phyloP scores from a whole-genome alignment of 2,888 invertebrate genomes.

The Sycophila texana region DNA sequence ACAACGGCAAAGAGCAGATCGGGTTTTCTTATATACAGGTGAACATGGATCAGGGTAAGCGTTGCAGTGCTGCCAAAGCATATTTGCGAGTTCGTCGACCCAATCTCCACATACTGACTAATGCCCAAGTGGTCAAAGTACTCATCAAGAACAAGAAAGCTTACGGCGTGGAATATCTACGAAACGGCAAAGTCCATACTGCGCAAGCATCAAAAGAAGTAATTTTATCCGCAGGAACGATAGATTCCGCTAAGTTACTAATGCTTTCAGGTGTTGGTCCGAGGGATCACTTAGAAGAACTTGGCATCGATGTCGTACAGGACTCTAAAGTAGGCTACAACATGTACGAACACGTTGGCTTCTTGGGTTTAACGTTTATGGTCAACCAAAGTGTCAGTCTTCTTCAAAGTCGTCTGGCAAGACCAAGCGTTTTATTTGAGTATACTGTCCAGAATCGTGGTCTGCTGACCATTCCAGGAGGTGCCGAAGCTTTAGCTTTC shows the following conservation, averaged over 20 bases:
- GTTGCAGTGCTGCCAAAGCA: constrained; percentile 78
- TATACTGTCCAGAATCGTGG: constrained; percentile 71
- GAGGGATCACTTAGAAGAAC: constrained; percentile 77
- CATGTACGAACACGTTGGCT: constrained; percentile 83
- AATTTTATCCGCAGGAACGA: constrained; percentile 83
- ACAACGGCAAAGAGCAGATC: constrained; percentile 76
- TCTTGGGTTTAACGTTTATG: constrained; percentile 82
- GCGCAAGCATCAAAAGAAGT: constrained; percentile 80
- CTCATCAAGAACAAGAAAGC: constrained; percentile 68
- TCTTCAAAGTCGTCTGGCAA: constrained; percentile 60
- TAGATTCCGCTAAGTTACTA: constrained; percentile 87
- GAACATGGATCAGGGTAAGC: constrained; percentile 76
- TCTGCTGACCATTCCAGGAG: constrained; percentile 73
- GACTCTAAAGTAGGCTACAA: constrained; percentile 83
- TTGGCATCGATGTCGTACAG: constrained; percentile 80
- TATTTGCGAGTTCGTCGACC: constrained; percentile 76
- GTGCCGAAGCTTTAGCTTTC: constrained; percentile 75
- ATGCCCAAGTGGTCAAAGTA: constrained; percentile 67
- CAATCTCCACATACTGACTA: constrained; percentile 70
- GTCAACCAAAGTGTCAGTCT: constrained; percentile 80
- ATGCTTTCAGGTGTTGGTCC: constrained; percentile 84
- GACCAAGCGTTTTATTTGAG: constrained; percentile 68
- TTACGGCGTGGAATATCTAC: constrained; percentile 74
- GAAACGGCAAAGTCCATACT: constrained; percentile 77
- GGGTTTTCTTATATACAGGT: constrained; percentile 78